Conservation (phyloP, 2,797 vertebrate species). For the Anguilla anguilla region DNA sequence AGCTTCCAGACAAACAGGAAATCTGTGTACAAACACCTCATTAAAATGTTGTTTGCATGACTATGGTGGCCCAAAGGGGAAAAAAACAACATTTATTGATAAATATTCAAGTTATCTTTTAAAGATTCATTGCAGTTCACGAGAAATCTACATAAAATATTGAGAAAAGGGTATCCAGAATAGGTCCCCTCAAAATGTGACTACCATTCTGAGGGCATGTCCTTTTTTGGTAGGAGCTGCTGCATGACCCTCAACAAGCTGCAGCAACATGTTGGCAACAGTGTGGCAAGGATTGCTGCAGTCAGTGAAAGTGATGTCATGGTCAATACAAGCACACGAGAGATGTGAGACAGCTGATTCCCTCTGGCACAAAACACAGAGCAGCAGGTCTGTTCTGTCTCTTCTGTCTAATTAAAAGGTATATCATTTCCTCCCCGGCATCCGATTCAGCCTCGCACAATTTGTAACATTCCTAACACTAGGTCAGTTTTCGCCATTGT, state of each 20-base stretch:
- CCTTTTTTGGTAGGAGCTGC: neutral
- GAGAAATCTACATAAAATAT: neutral
- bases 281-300: neutral
- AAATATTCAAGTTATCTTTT: neutral
- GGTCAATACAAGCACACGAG: neutral
- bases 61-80: neutral
- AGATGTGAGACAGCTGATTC: neutral
- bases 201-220: neutral
- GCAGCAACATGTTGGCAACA: neutral
- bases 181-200: neutral
- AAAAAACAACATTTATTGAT: neutral
- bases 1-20: too few species aligned
- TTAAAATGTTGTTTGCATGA: too few species aligned
- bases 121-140: neutral
- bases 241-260: neutral
- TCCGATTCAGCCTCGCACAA: too few species aligned
- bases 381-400: neutral
- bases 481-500: too few species aligned
- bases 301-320: neutral
- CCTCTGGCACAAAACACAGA: neutral
- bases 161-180: neutral
- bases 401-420: too few species aligned
- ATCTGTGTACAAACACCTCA: too few species aligned
- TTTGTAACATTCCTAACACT: too few species aligned
- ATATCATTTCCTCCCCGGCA: too few species aligned